phyloP scores from a whole-genome alignment of 2,113 vertebrate genomes.

The Cavia aperea region DNA sequence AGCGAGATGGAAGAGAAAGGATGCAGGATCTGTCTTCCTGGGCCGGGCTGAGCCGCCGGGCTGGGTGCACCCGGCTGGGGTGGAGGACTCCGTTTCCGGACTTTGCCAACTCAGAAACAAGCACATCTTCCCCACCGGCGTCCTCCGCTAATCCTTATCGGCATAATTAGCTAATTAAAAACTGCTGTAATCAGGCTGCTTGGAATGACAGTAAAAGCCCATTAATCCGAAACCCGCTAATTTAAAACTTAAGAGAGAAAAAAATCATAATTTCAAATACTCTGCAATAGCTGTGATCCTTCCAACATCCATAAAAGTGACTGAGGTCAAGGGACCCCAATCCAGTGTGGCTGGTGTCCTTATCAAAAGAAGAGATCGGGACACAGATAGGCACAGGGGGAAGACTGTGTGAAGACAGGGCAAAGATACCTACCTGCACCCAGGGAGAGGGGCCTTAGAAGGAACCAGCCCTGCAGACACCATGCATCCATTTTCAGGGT shows the following conservation, averaged over 20 bases:
- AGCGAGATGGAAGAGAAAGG: not conserved
- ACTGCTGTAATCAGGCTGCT: slow-evolving; percentile 52
- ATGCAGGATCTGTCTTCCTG: not conserved
- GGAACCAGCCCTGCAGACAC: not conserved
- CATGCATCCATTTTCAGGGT: not conserved
- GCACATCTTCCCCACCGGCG: slow-evolving; percentile 31
- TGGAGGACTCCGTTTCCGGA: not conserved
- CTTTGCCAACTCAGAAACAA: not conserved
- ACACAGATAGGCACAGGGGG: not conserved
- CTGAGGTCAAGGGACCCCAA: not conserved
- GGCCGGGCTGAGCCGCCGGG: not conserved
- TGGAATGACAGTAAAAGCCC: slow-evolving; percentile 38
- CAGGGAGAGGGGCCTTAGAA: not conserved
- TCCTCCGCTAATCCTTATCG: slow-evolving; percentile 42
- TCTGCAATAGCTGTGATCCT: slow-evolving; percentile 9
- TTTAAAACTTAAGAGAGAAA: slow-evolving; percentile 25
- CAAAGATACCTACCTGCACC: not conserved
- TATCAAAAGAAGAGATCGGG: not conserved
- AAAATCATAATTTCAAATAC: slow-evolving; percentile 16
- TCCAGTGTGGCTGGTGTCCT: not conserved
- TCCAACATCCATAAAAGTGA: not conserved
- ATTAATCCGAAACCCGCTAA: slow-evolving; percentile 49
- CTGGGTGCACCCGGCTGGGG: slow-evolving; percentile 12
- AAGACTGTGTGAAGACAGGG: not conserved
- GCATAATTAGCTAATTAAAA: slow-evolving; percentile 59